phyloP scores from a whole-genome alignment of 1,140 invertebrate genomes.

The Trichogramma pretiosum region DNA sequence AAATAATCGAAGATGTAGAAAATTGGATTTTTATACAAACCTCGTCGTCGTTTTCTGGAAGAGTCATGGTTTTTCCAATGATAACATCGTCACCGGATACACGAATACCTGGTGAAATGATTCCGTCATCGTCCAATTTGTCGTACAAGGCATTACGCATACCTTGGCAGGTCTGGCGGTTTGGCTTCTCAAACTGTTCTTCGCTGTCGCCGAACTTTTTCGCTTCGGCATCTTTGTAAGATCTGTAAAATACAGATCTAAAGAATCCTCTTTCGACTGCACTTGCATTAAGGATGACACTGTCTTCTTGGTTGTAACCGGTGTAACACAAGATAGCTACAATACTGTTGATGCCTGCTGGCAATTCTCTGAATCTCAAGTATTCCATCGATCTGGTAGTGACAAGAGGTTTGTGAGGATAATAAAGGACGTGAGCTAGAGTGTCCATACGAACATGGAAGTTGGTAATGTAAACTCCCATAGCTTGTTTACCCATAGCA shows the following conservation, averaged over 20 bases:
- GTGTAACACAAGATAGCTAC: slow-evolving; percentile 96
- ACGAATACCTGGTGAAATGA: slow-evolving; percentile 90
- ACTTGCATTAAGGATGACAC: slow-evolving; percentile 94
- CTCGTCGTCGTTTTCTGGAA: not conserved
- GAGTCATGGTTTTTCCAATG: slow-evolving; percentile 95
- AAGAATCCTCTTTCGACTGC: slow-evolving; percentile 96
- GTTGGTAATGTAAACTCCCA: slow-evolving; percentile 98
- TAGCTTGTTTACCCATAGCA: slow-evolving; percentile 99
- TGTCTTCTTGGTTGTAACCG: slow-evolving; percentile 97
- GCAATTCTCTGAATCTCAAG: slow-evolving; percentile 85
- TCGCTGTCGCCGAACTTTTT: slow-evolving; percentile 89
- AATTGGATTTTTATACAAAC: too few species aligned
- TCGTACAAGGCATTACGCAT: slow-evolving; percentile 96
- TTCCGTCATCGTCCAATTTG: slow-evolving; percentile 88
- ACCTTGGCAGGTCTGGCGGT: slow-evolving; percentile 80
- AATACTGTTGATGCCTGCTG: slow-evolving; percentile 90
- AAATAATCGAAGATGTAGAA: too few species aligned
- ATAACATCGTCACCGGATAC: slow-evolving; percentile 97
- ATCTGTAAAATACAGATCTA: slow-evolving; percentile 92
- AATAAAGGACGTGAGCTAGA: slow-evolving; percentile 89
- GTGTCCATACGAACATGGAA: slow-evolving; percentile 98
- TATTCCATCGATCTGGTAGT: slow-evolving; percentile 90
- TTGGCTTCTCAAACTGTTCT: slow-evolving; percentile 94
- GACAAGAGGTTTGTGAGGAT: slow-evolving; percentile 94
- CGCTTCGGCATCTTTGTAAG: slow-evolving; percentile 91